These are phyloP conservation scores for Himalopsyche japonica DNA, from an alignment of 2,888 invertebrate species.

Conservation along the genomic window DNA sequence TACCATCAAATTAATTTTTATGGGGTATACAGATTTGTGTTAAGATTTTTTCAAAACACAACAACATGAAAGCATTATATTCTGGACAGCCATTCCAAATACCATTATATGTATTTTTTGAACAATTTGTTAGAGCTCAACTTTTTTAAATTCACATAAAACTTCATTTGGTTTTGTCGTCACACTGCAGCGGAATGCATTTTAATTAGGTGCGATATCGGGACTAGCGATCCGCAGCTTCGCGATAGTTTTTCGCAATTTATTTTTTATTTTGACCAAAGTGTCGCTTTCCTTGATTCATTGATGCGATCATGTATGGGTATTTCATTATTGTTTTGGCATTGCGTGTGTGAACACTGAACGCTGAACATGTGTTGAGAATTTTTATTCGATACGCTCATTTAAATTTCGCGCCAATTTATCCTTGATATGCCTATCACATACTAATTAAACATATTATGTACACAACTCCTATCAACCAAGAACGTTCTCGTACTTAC, in stretches of 20 bases:
- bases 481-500: too few species aligned
- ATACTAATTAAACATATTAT: too few species aligned
- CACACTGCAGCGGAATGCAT: slow-evolving; percentile 30
- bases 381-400: not conserved
- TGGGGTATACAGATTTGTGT: too few species aligned
- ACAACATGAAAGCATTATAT: too few species aligned
- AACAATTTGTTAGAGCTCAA: not conserved
- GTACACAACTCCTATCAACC: too few species aligned
- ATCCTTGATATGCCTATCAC: not conserved
- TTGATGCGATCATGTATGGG: not conserved
- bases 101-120: too few species aligned
- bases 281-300: slow-evolving; percentile 1
- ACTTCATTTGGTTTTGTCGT: not conserved
- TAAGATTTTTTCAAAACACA: too few species aligned
- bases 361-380: not conserved
- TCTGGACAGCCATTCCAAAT: too few species aligned
- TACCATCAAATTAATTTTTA: too few species aligned
- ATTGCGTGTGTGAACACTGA: not conserved
- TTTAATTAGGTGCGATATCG: slow-evolving; percentile 34
- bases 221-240: slow-evolving; percentile 12
- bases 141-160: not conserved
- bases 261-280: not conserved
- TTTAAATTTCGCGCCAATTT: not conserved
- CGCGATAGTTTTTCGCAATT: slow-evolving; percentile 11
- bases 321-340: not conserved